These are phyloP conservation scores for Augiades crinisus DNA, from an alignment of 2,888 invertebrate species.

Conservation along the genomic window DNA sequence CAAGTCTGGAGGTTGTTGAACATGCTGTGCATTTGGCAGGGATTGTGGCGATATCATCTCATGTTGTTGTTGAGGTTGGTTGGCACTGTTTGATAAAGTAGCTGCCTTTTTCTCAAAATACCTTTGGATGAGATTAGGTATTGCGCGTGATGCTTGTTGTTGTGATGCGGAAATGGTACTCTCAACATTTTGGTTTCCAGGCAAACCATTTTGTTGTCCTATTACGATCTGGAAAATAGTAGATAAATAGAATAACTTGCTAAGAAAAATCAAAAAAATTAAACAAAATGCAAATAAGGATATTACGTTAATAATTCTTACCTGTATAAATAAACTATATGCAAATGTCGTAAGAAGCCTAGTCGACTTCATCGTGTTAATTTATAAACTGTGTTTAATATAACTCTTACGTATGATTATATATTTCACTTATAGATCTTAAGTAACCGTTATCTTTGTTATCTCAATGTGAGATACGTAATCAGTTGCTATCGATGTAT, in stretches of 20 bases:
- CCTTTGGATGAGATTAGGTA: background rate
- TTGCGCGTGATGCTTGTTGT: constrained; percentile 4
- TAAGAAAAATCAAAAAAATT: constrained; percentile 1
- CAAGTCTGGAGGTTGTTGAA: constrained; percentile 38
- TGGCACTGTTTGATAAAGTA: too few species aligned
- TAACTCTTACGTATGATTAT: constrained; percentile 50
- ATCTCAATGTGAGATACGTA: constrained; percentile 35
- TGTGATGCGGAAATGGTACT: constrained; percentile 29
- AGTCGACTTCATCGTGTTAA: constrained; percentile 55
- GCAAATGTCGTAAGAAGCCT: constrained; percentile 43
- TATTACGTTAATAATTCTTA: constrained; percentile 21
- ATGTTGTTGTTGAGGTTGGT: background rate
- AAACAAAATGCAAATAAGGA: constrained; percentile 7
- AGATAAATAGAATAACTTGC: constrained; percentile 37
- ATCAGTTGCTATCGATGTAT: constrained; percentile 38
- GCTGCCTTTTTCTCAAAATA: background rate
- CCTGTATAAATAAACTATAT: constrained; percentile 43
- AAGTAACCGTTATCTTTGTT: constrained; percentile 40
- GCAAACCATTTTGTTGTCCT: constrained; percentile 40
- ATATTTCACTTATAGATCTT: constrained; percentile 43
- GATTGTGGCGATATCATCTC: background rate
- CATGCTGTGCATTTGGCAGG: constrained; percentile 11
- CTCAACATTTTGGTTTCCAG: constrained; percentile 37
- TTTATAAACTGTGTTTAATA: constrained; percentile 40
- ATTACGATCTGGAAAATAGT: constrained; percentile 38